Evolutionary conservation across 2,113 vertebrate genomes (phyloP), one percentile per base, ranked within the genome.

Genomic region (Neolamprologus hecqui): DNA sequence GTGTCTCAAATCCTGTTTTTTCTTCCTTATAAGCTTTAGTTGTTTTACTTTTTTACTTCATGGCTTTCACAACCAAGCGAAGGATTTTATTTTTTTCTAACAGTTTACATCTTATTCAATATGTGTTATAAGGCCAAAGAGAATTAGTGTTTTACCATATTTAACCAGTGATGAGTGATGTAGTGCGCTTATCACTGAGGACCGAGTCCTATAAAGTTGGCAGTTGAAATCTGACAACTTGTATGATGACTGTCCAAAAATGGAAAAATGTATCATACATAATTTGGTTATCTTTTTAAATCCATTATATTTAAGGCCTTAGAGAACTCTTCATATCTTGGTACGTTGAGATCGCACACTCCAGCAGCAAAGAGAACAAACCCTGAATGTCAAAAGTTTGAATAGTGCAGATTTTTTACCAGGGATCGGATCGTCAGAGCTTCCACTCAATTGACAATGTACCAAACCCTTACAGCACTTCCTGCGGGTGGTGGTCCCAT

Each of bases 401-500:
- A 63, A 11, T 63, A 63, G 28, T n/a, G 31, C 31, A 35, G 9
- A 19, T 57, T 60, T 58, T 31, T 31, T 1, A 37, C 19, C 33
- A n/a, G 1, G 5, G 15, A 58, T 58, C 8, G 0, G 9, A 12
- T 10, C 0, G 4, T 26, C 21, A 26, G 60, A 7, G 60, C 17
- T 35, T 65, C 60, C 60, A 35, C 17, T 65, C 31, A n/a, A 2
- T n/a, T n/a, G 60, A 65, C 63, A 40, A 70, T 70, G 37, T 23
- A 42, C n/a, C n/a, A 42, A 70, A 70, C n/a, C 35, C 35, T 40
- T 70, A 70, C 12, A 23, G 0, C 0, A 21, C n/a, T 5, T 70
- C 65, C 12, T 23, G 65, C 7, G 0, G 2, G n/a, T 23, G 65
- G 35, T 70, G 65, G 65, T 0, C 37, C 12, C n/a, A 42, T 8